Evolutionary conservation across 2,113 vertebrate species (phyloP).

Genomic region (Mobula hypostoma): DNA sequence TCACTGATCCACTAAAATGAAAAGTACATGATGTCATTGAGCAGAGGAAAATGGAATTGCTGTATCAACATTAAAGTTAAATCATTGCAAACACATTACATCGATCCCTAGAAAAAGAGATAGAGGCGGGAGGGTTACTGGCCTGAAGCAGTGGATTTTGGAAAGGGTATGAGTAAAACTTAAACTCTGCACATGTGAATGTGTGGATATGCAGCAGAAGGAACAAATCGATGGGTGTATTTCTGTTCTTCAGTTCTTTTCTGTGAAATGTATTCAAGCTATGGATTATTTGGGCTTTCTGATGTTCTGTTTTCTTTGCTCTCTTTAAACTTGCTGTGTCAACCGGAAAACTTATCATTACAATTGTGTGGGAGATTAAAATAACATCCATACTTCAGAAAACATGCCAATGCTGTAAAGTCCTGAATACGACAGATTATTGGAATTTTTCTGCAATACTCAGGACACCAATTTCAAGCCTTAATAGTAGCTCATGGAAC

Average conservation of each 20-base stretch:
- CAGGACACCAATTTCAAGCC: neutral
- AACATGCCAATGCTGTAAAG: too few species aligned
- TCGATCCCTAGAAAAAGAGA: neutral
- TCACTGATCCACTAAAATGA: conserved; percentile 17
- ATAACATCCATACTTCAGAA: too few species aligned
- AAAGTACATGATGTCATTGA: neutral
- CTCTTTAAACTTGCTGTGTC: too few species aligned
- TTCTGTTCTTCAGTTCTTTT: neutral
- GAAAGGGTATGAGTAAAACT: neutral
- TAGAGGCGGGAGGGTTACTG: neutral
- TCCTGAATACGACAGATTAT: too few species aligned
- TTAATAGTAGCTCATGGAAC: neutral
- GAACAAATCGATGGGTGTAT: neutral
- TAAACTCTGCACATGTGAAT: neutral
- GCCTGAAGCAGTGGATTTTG: neutral
- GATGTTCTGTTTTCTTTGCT: too few species aligned
- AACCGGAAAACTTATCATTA: too few species aligned
- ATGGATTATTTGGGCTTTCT: neutral
- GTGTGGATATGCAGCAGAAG: neutral
- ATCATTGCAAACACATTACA: neutral
- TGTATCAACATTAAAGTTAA: conserved; percentile 14
- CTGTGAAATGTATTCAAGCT: conserved; percentile 1
- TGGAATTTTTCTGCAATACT: too few species aligned
- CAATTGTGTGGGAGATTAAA: too few species aligned
- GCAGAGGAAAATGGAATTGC: neutral